These are phyloP conservation scores for Argynnis bischoffii DNA, from an alignment of 2,888 invertebrate species.

Conservation along the genomic window DNA sequence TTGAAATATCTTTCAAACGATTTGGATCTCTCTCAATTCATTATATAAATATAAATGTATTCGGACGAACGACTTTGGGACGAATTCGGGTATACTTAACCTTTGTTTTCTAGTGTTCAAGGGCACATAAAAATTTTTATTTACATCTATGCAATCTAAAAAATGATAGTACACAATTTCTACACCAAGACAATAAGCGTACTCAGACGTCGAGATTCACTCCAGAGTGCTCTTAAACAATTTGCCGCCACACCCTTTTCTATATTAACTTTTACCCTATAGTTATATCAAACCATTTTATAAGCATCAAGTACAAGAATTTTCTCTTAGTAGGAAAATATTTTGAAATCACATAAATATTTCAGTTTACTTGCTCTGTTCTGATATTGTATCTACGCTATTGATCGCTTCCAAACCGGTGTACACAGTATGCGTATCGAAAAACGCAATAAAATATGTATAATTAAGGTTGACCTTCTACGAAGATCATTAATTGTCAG, in stretches of 20 bases:
- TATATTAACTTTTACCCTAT: conserved; percentile 64
- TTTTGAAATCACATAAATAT: background rate
- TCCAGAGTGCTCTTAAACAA: conserved; percentile 66
- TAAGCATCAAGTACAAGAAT: conserved; percentile 3
- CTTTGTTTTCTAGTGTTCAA: background rate
- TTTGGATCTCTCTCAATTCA: too few species aligned
- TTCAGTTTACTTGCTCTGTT: background rate
- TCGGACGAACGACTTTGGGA: too few species aligned
- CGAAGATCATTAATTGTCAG: too few species aligned
- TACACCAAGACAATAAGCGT: conserved; percentile 59
- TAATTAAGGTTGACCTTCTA: too few species aligned
- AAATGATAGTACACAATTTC: conserved; percentile 45
- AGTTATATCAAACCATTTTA: conserved; percentile 65
- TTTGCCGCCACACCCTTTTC: conserved; percentile 64
- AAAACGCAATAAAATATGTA: background rate
- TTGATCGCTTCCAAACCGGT: background rate
- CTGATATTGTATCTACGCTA: background rate
- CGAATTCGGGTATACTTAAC: too few species aligned
- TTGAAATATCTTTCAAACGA: too few species aligned
- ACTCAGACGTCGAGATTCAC: conserved; percentile 60
- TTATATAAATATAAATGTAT: too few species aligned
- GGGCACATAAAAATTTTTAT: background rate
- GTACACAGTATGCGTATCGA: background rate
- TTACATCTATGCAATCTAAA: conserved; percentile 44
- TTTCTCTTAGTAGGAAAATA: background rate